These are phyloP conservation scores for Dinoponera quadriceps DNA, from an alignment of 1,140 invertebrate species.

Conservation along the genomic window DNA sequence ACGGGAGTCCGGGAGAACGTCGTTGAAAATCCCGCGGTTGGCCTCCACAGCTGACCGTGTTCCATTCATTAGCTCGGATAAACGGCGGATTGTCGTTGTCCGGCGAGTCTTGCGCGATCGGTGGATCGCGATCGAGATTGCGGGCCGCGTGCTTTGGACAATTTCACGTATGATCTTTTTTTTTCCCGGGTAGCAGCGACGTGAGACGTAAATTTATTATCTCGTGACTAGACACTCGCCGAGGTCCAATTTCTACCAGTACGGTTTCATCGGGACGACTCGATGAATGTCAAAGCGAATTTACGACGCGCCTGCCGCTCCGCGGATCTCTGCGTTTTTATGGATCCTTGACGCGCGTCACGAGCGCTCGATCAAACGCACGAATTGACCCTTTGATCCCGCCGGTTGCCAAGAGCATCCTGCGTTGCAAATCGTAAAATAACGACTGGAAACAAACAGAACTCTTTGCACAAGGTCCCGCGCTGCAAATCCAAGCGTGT, in stretches of 20 bases:
- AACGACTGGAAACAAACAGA: no score
- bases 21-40: background rate
- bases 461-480: no score
- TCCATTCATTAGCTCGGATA: slow-evolving; percentile 15
- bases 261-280: background rate
- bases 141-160: background rate
- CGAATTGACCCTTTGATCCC: no score
- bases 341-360: no score
- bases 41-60: background rate
- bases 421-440: no score
- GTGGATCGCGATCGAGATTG: background rate
- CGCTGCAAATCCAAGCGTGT: no score
- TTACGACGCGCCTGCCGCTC: background rate
- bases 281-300: background rate
- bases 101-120: background rate
- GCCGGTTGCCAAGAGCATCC: no score
- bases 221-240: no score
- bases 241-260: background rate
- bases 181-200: no score
- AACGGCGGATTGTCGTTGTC: background rate
- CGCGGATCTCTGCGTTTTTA: background rate
- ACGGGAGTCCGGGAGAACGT: background rate
- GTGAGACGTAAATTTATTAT: no score
- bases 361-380: no score
- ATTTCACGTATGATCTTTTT: no score